A percentile compares a stretch with the other conserved stretches of the same genome.
These are phyloP conservation scores for Myotis vivesi DNA, from an alignment of 2,797 vertebrate genomes.

Conservation along the genomic window DNA sequence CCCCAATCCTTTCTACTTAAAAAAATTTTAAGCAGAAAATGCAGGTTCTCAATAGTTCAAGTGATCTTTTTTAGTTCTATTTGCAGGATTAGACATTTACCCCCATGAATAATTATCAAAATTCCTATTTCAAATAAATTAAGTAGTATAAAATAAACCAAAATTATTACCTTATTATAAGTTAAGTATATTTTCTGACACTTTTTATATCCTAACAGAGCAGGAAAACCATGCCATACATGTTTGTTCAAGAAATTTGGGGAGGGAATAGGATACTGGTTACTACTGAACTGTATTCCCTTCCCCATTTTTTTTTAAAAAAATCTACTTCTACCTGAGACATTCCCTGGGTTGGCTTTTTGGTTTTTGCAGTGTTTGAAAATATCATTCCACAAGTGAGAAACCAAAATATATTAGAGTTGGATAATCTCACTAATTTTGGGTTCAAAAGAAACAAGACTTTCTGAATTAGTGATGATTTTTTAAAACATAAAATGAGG, in stretches of 20 bases:
- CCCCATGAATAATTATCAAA: not conserved
- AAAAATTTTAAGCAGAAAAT: not conserved
- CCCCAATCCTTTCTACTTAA: not conserved
- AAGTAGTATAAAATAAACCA: not conserved
- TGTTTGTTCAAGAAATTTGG: not conserved
- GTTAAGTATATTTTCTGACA: not conserved
- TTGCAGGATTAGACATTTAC: not conserved
- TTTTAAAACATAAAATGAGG: not conserved
- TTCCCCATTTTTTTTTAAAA: not conserved
- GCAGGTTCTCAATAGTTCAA: conserved; percentile 23
- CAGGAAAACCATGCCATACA: not conserved
- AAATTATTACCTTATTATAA: conserved; percentile 27
- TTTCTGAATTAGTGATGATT: conserved; percentile 29
- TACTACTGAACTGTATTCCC: not conserved
- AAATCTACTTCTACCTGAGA: not conserved
- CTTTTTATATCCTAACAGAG: not conserved
- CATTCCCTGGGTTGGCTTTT: not conserved
- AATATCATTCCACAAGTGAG: conserved; percentile 32
- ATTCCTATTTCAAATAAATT: conserved; percentile 27
- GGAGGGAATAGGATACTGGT: not conserved
- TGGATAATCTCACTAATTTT: not conserved
- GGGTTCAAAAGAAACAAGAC: conserved; percentile 22
- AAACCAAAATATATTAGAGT: not conserved
- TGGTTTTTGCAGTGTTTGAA: conserved; percentile 34
- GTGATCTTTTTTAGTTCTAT: not conserved